These are phyloP conservation scores for Suillia variegata DNA, from an alignment of 2,888 invertebrate genomes.

Conservation along the genomic window DNA sequence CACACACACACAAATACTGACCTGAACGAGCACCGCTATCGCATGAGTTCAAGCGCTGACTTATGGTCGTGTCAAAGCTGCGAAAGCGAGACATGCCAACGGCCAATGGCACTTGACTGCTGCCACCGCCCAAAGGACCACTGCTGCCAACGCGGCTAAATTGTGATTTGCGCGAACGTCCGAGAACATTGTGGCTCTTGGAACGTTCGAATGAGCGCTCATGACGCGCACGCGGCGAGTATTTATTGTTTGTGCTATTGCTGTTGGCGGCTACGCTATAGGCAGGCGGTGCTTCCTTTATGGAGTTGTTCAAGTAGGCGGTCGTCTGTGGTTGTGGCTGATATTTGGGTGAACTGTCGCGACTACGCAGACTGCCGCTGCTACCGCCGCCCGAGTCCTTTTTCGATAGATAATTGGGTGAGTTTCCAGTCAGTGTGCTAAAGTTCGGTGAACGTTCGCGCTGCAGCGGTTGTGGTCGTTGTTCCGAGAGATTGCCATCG, in stretches of 20 bases:
- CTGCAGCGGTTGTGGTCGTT: constrained; percentile 38
- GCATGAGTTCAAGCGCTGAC: constrained; percentile 62
- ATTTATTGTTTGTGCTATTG: constrained; percentile 28
- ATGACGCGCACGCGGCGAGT: constrained; percentile 45
- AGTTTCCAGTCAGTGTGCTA: constrained; percentile 58
- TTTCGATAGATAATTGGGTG: constrained; percentile 60
- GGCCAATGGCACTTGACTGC: constrained; percentile 19
- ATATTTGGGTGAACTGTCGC: constrained; percentile 59
- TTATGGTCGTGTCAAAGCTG: constrained; percentile 66
- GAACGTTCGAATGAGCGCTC: constrained; percentile 53
- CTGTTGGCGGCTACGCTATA: constrained; percentile 40
- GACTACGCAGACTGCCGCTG: constrained; percentile 48
- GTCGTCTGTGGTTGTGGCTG: constrained; percentile 54
- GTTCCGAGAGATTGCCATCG: constrained; percentile 58
- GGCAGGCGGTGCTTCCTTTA: constrained; percentile 56
- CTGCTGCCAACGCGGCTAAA: constrained; percentile 57
- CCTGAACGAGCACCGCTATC: constrained; percentile 62
- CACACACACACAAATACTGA: constrained; percentile 32
- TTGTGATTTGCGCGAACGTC: constrained; percentile 65
- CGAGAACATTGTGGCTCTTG: constrained; percentile 48
- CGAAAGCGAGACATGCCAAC: constrained; percentile 68
- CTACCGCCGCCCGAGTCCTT: constrained; percentile 49
- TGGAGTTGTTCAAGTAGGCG: constrained; percentile 53
- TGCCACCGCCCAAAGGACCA: constrained; percentile 26
- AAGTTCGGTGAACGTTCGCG: constrained; percentile 58